Percentiles rank a stretch among this genome's conserved stretches.
These are phyloP conservation scores for Danionella dracula DNA, from an alignment of 2,797 vertebrate species.

Conservation along the genomic window DNA sequence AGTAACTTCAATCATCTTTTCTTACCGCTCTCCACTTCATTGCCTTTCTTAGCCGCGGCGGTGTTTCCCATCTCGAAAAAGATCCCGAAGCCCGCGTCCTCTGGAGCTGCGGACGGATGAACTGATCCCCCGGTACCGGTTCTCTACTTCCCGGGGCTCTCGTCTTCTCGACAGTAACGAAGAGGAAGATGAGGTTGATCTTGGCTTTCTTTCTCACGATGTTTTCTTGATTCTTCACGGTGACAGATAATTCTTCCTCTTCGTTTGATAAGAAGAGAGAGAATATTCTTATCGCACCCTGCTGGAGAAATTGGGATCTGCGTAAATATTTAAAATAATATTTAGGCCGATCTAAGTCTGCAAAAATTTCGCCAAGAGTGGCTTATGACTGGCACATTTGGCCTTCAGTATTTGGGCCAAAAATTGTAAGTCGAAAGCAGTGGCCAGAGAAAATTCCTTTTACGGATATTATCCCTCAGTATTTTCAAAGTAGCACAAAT, in stretches of 20 bases:
- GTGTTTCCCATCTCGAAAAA: slow-evolving; percentile 83
- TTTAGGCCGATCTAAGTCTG: no score
- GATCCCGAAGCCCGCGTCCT: slow-evolving; percentile 4
- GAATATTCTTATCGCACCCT: not conserved
- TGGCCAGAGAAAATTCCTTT: no score
- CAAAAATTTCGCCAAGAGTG: no score
- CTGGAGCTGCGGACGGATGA: not conserved
- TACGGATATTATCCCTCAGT: no score
- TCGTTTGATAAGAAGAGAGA: not conserved
- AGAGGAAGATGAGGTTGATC: not conserved
- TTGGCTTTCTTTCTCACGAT: not conserved
- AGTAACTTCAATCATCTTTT: slow-evolving; percentile 14
- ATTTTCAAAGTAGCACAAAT: no score
- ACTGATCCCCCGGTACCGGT: not conserved
- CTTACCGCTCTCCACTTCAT: slow-evolving; percentile 97
- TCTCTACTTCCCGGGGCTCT: not conserved
- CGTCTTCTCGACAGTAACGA: not conserved
- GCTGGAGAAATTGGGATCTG: not conserved
- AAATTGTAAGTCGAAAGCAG: no score
- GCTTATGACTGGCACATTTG: no score
- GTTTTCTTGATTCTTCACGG: not conserved
- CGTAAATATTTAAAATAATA: no score
- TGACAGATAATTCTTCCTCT: not conserved
- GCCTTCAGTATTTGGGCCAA: no score
- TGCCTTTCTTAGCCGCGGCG: slow-evolving; percentile 93